phyloP scores from a whole-genome alignment of 1,140 invertebrate genomes.

The Calephelis virginiensis region DNA sequence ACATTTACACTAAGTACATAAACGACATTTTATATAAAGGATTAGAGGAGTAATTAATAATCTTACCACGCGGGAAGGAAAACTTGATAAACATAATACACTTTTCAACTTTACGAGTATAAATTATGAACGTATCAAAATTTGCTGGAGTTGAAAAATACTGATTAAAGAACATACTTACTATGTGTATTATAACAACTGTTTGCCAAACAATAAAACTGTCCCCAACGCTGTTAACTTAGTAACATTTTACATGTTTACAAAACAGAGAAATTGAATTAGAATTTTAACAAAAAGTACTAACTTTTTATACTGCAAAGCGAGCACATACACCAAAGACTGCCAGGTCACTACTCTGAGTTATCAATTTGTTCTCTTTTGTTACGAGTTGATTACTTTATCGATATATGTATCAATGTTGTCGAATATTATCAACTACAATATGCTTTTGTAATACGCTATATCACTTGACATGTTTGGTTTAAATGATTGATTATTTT shows the following conservation, averaged over 20 bases:
- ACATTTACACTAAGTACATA: too few relatives aligned
- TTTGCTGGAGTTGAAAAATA: not conserved
- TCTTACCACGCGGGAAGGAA: too few relatives aligned
- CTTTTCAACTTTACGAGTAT: not conserved
- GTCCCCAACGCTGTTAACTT: too few relatives aligned
- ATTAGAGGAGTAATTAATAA: too few relatives aligned
- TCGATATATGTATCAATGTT: constrained; percentile 55
- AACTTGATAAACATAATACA: not conserved
- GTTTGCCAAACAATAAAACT: not conserved
- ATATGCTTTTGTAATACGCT: constrained; percentile 45
- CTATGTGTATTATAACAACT: not conserved
- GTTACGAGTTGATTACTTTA: constrained; percentile 60
- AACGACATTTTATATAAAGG: too few relatives aligned
- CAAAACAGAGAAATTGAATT: not conserved
- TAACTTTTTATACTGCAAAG: constrained; percentile 30
- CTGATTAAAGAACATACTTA: not conserved
- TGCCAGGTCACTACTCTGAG: constrained; percentile 47
- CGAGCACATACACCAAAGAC: constrained; percentile 33
- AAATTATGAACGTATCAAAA: not conserved
- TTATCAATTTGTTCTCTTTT: constrained; percentile 47
- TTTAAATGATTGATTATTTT: constrained; percentile 45
- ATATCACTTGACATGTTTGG: constrained; percentile 39
- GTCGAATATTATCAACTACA: constrained; percentile 36
- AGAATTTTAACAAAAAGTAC: constrained; percentile 23
- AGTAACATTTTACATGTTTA: too few relatives aligned